phyloP scores from a whole-genome alignment of 2,797 vertebrate genomes.

The Brachyalestes nurse region DNA sequence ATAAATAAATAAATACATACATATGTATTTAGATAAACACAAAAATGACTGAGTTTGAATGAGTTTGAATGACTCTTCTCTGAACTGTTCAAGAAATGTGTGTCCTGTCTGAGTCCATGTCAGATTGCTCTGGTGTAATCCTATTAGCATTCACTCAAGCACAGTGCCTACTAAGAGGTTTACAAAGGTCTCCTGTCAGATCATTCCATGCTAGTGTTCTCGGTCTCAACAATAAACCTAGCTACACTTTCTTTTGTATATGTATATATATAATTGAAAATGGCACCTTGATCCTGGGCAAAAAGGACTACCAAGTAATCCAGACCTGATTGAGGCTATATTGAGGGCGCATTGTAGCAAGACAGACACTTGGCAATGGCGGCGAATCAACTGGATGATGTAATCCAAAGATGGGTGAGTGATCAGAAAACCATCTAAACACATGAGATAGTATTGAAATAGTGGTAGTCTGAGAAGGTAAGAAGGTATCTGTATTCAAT shows the following conservation, averaged over 20 bases:
- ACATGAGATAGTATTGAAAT: not conserved
- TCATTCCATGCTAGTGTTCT: slow-evolving; percentile 50
- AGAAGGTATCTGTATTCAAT: too few species aligned
- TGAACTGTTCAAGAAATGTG: slow-evolving; percentile 65
- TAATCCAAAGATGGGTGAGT: slow-evolving; percentile 93
- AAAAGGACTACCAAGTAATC: slow-evolving; percentile 29
- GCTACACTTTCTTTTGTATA: slow-evolving; percentile 39
- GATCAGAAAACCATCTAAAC: slow-evolving; percentile 8
- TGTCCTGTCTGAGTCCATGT: slow-evolving; percentile 51
- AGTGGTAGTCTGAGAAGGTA: not conserved
- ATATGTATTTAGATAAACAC: not conserved
- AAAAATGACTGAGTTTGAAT: not conserved
- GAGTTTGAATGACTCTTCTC: slow-evolving; percentile 17
- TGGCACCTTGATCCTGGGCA: slow-evolving; percentile 41
- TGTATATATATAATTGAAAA: slow-evolving; percentile 31
- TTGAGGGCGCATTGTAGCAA: slow-evolving; percentile 15
- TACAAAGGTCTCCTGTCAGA: slow-evolving; percentile 62
- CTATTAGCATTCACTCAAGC: slow-evolving; percentile 73
- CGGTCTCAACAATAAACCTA: slow-evolving; percentile 42
- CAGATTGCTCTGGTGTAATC: slow-evolving; percentile 74
- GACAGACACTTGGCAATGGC: slow-evolving; percentile 73
- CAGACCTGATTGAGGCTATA: slow-evolving; percentile 37
- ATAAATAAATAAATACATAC: not conserved
- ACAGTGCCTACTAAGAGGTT: slow-evolving; percentile 78
- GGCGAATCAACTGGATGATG: slow-evolving; percentile 81